phyloP scores from a whole-genome alignment of 2,888 invertebrate genomes.

The Caenorhabditis angaria region DNA sequence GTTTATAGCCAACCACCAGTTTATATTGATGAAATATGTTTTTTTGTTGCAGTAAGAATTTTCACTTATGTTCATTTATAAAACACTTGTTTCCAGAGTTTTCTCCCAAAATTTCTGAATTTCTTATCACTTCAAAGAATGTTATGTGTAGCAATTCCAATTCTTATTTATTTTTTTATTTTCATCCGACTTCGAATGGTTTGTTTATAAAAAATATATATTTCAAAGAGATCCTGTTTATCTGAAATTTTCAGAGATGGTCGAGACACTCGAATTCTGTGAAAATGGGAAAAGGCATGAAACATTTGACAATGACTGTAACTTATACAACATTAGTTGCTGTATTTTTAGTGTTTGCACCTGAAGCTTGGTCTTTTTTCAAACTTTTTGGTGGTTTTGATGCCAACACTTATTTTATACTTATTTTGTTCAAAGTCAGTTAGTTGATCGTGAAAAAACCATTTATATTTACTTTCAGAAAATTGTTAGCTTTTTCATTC shows the following conservation, averaged over 20 bases:
- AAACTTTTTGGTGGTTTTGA: conserved; percentile 31
- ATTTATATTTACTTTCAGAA: conserved; percentile 23
- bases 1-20: not conserved
- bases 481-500: conserved; percentile 32
- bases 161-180: conserved; percentile 29
- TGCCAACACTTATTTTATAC: not conserved
- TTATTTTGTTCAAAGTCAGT: not conserved
- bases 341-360: conserved; percentile 23
- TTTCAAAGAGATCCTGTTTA: not conserved
- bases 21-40: conserved; percentile 1
- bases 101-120: not conserved
- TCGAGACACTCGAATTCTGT: not conserved
- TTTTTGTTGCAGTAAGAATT: no score
- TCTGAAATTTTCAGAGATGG: not conserved
- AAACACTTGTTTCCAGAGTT: no score
- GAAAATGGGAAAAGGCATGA: conserved; percentile 29
- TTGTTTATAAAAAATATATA: not conserved
- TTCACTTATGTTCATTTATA: no score
- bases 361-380: conserved; percentile 32
- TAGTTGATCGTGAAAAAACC: no score
- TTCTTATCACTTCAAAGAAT: conserved; percentile 31
- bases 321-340: conserved; percentile 31
- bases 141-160: conserved; percentile 30
- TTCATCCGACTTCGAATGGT: conserved; percentile 31
- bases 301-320: conserved; percentile 36